Percentiles rank a stretch among this genome's conserved stretches.
Conservation (phyloP, 2,113 vertebrate genomes). For the Tupaia tana region DNA sequence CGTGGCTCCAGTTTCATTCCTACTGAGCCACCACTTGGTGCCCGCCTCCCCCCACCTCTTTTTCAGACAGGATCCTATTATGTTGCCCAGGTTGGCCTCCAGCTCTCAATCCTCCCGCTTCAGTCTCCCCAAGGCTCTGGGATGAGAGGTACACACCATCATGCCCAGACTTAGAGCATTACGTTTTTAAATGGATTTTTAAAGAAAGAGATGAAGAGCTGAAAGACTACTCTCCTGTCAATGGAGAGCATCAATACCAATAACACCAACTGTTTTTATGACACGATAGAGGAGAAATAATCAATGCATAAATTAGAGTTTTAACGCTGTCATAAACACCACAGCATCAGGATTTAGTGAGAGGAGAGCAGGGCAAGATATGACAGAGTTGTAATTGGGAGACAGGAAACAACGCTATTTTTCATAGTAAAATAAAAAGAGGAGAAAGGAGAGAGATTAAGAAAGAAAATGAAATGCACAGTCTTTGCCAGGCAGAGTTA, state of each 20-base stretch:
- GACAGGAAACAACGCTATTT: constrained; percentile 67
- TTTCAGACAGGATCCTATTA: no score
- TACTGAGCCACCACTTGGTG: no score
- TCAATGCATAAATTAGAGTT: constrained; percentile 65
- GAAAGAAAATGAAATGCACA: constrained; percentile 66
- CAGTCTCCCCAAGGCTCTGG: no score
- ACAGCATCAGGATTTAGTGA: constrained; percentile 65
- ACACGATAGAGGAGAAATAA: constrained; percentile 44
- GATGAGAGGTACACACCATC: no score
- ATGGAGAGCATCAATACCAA: not conserved
- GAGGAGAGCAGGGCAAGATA: constrained; percentile 37
- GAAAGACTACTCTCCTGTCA: not conserved
- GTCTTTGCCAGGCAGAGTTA: constrained; percentile 39
- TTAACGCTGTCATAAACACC: constrained; percentile 36
- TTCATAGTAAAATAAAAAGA: constrained; percentile 69
- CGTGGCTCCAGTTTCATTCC: no score
- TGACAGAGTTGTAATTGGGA: constrained; percentile 66
- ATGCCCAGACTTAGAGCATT: not conserved
- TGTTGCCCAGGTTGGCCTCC: no score
- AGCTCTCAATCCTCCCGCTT: no score
- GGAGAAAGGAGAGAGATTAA: constrained; percentile 66
- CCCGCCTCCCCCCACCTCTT: no score
- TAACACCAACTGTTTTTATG: constrained; percentile 27
- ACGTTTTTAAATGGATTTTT: not conserved
- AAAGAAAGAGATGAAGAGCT: not conserved